These are phyloP conservation scores for Caretta caretta DNA, from an alignment of 2,113 vertebrate species.

Conservation along the genomic window DNA sequence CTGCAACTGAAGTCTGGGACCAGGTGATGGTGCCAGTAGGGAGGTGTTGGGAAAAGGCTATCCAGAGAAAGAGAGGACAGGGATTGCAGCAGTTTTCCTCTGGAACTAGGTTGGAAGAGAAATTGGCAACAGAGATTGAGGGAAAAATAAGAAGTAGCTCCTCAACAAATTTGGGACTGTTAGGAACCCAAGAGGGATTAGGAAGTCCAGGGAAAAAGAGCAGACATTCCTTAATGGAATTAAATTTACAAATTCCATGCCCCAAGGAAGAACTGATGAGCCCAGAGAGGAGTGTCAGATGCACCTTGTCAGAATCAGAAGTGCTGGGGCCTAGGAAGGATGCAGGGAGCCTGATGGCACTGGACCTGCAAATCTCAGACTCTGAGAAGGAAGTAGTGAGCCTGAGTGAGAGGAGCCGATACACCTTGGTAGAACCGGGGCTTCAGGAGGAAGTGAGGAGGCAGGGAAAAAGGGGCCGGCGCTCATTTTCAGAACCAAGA, in stretches of 20 bases:
- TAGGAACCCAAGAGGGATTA: fast-evolving
- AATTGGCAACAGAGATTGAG: not conserved
- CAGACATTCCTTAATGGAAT: fast-evolving
- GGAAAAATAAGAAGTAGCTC: not conserved
- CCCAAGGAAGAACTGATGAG: not conserved
- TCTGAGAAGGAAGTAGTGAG: not conserved
- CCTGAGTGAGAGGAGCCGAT: not conserved
- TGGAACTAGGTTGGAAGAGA: not conserved
- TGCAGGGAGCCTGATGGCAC: not conserved
- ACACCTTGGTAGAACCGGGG: not conserved
- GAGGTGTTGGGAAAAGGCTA: fast-evolving
- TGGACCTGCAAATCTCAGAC: not conserved
- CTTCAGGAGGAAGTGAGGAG: not conserved
- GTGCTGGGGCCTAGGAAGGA: not conserved
- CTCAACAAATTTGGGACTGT: not conserved
- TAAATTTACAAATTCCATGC: not conserved
- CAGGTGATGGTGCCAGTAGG: fast-evolving
- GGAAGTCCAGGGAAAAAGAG: not conserved
- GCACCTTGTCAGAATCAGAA: not conserved
- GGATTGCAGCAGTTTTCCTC: not conserved
- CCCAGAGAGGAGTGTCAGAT: not conserved
- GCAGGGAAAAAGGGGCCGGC: not conserved
- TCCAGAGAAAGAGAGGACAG: not conserved
- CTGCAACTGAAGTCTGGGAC: not conserved
- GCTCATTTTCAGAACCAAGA: not conserved